Evolutionary conservation across 2,888 invertebrate genomes (phyloP), one percentile per base, ranked within the genome.

Genomic region (Drosophila flavopinicola): DNA sequence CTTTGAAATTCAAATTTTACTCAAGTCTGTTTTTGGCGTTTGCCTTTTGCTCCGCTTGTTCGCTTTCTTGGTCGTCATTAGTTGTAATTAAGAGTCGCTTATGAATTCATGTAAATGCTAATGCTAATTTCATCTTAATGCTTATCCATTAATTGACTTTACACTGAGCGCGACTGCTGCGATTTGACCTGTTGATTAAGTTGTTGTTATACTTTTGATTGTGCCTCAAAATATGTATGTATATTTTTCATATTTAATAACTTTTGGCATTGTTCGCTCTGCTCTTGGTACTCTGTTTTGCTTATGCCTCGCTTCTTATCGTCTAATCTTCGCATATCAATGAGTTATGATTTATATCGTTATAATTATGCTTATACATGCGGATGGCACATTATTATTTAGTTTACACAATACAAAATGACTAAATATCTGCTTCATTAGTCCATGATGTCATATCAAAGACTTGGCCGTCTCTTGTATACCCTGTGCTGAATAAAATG

Each of bases 1-100:
- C 79, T 75, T 85, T 75, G 78, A 39, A 61, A 57, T 75, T 63
- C 24, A 51, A 59, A 57, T 54, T 52, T 52, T 57, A 56, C 52
- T 44, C 58, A 11, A n/a, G n/a, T 37, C 13, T 48, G 44, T 32
- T 66, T 66, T 25, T 20, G 30, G 17, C 23, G 15, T 27, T 42
- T 78, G n/a, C n/a, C 41, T 23, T 47, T 61, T 45, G 7, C 9
- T 33, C 56, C 53, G 15, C 52, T 41, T n/a, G 3, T 57, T 49
- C 30, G 63, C 44, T 74, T 56, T 68, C 41, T 64, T 60, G 32
- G 32, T 9, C 20, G 17, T 68, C 41, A 60, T 69, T 51, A 47
- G 49, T 13, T 54, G 59, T 52, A 51, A 75, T 75, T 78, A 82
- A 56, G 75, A 33, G 4, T 13, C 37, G 41, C 35, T 27, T 44